Evolutionary conservation across 2,888 invertebrate genomes (phyloP), one percentile per base, ranked within the genome.

Genomic region (Andrena haemorrhoa): DNA sequence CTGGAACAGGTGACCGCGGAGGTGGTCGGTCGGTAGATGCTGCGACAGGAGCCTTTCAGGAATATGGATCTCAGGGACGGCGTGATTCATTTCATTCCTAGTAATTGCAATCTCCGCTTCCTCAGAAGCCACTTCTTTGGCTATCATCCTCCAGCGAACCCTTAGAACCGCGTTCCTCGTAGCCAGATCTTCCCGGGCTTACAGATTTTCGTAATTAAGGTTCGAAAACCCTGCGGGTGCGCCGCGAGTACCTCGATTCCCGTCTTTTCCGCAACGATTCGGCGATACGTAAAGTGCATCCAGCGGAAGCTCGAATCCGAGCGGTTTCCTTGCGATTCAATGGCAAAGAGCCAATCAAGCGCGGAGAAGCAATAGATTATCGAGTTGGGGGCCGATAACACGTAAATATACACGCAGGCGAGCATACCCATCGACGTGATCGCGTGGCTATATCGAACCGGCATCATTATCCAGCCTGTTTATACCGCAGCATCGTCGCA

Each of bases 291-390:
- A 4, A 51, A 31, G 64, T 20, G 20, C n/a, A 29, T 16, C 10
- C 7, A 47, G 16, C 10, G 31, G 31, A 26, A 7, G 31, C 35
- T 49, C 49, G 63, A 31, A 31, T 49, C 29, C 53, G 20, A 10
- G 20, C 58, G 47, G 12, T 23, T 58, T 56, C 56, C 68, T 71
- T 33, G 71, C 77, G 65, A 81, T 84, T 85, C 84, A 77, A 80
- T 75, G 83, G 70, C 80, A 72, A 81, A 81, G 77, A 83, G 66
- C 64, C 84, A 78, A 85, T 78, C 81, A 69, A 49, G 35, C 51
- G 71, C 10, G 56, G 69, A 76, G 70, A 61, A 83, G 73, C 58
- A 69, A 78, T 81, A 80, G 77, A 84, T 84, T 78, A 81, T 83
- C 80, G 68, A 12, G 33, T 60, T 20, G 23, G 49, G 60, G 56